Evolutionary conservation across 2,113 vertebrate species (phyloP).

Genomic region (Grus americana): DNA sequence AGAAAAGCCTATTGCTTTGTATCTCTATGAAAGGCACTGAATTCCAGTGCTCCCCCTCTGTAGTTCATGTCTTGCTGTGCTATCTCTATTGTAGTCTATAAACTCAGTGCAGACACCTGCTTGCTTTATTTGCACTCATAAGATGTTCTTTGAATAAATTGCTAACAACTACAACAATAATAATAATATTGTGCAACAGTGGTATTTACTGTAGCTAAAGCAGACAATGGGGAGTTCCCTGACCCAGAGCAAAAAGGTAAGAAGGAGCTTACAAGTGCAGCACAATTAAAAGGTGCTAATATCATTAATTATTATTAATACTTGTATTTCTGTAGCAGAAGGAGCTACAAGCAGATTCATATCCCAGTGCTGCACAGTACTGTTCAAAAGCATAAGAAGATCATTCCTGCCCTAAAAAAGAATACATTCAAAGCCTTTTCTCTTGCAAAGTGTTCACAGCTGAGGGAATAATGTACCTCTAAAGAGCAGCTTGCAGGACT

Average conservation of each 20-base stretch:
- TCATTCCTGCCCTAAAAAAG: not conserved
- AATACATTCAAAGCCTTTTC: not conserved
- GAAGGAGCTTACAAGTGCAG: not conserved
- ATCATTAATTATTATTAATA: conserved; percentile 49
- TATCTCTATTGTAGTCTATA: not conserved
- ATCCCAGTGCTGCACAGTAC: not conserved
- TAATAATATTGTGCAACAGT: not conserved
- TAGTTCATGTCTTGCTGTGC: conserved; percentile 26
- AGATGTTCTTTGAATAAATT: conserved; percentile 50
- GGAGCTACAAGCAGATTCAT: conserved; percentile 3
- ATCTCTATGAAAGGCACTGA: not conserved
- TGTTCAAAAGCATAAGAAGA: conserved; percentile 26
- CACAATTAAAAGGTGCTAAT: conserved; percentile 49
- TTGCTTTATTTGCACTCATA: conserved; percentile 44
- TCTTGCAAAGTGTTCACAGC: not conserved
- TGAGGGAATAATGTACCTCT: not conserved
- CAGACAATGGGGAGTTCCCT: conserved; percentile 31
- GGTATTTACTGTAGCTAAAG: conserved; percentile 16
- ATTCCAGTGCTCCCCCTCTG: not conserved
- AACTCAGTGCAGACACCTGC: conserved; percentile 7
- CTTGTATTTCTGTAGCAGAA: conserved; percentile 17
- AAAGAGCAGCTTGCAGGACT: conserved; percentile 4
- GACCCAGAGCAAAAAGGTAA: not conserved
- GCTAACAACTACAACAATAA: not conserved
- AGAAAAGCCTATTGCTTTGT: not conserved